Evolutionary conservation across 2,888 invertebrate genomes (phyloP).

Genomic region (Lysandra coridon): DNA sequence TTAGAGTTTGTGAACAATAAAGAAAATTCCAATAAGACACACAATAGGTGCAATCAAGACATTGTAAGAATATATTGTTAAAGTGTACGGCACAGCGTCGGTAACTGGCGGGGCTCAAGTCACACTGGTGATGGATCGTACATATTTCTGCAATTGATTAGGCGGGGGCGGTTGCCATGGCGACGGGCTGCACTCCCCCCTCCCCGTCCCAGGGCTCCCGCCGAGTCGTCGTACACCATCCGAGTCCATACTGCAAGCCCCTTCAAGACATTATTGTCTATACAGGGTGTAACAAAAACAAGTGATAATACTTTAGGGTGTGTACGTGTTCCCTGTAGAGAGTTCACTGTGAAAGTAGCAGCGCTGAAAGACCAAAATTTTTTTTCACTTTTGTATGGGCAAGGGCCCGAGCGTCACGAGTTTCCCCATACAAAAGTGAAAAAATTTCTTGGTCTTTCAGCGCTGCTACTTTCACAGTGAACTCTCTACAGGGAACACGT

Average conservation of each 20-base stretch:
- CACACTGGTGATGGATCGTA: conserved; percentile 65
- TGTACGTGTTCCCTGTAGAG: too few relatives aligned
- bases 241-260: conserved; percentile 42
- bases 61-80: conserved; percentile 13
- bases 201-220: conserved; percentile 41
- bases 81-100: conserved; percentile 1
- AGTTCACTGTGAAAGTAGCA: too few relatives aligned
- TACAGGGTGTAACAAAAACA: too few relatives aligned
- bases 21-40: neutral
- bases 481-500: too few relatives aligned
- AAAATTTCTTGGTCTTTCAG: too few relatives aligned
- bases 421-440: too few relatives aligned
- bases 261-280: conserved; percentile 47
- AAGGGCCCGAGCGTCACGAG: too few relatives aligned
- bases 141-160: conserved; percentile 82
- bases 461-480: too few relatives aligned
- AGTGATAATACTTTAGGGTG: too few relatives aligned
- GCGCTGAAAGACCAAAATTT: too few relatives aligned
- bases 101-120: conserved; percentile 41
- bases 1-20: neutral
- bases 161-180: conserved; percentile 77
- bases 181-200: conserved; percentile 55
- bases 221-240: conserved; percentile 53
- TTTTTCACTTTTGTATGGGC: too few relatives aligned
- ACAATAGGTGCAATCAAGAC: conserved; percentile 3